phyloP scores from a whole-genome alignment of 1,140 invertebrate genomes.

The Bactericera cockerelli region DNA sequence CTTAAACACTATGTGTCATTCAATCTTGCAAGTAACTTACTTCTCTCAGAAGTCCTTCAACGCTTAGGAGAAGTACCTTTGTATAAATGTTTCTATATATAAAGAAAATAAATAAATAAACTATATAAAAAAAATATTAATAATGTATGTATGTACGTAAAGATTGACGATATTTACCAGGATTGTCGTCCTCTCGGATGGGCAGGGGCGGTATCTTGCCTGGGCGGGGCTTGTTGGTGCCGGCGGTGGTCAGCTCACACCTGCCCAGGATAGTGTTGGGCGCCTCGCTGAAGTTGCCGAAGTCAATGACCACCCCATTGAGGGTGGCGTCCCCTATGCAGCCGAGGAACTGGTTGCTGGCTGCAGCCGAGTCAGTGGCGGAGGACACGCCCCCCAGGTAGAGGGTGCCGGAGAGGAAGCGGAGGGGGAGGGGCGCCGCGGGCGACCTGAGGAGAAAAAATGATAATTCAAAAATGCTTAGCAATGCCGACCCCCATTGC shows the following conservation, averaged over 20 bases:
- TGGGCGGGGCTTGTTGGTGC: background rate
- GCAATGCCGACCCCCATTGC: no score
- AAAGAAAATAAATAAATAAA: no score
- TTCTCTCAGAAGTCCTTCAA: no score
- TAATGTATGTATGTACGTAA: no score
- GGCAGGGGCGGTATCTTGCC: background rate
- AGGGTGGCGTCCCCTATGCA: conserved; percentile 77
- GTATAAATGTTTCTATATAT: no score
- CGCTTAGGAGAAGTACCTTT: no score
- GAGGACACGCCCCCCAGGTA: conserved; percentile 73
- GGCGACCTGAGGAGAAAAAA: conserved; percentile 33
- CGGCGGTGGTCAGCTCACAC: conserved; percentile 30
- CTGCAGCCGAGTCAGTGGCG: conserved; percentile 32
- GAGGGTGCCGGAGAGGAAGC: conserved; percentile 45
- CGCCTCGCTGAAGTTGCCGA: conserved; percentile 49
- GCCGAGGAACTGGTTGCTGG: conserved; percentile 46
- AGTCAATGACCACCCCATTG: conserved; percentile 64
- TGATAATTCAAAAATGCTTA: no score
- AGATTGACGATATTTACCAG: no score
- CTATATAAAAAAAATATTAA: no score
- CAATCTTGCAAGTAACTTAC: no score
- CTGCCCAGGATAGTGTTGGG: conserved; percentile 47
- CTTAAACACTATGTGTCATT: no score
- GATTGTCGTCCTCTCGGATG: background rate
- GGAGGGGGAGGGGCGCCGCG: conserved; percentile 35